Conservation (phyloP, 2,888 invertebrate genomes). For the Archaeoteleia sp. region DNA sequence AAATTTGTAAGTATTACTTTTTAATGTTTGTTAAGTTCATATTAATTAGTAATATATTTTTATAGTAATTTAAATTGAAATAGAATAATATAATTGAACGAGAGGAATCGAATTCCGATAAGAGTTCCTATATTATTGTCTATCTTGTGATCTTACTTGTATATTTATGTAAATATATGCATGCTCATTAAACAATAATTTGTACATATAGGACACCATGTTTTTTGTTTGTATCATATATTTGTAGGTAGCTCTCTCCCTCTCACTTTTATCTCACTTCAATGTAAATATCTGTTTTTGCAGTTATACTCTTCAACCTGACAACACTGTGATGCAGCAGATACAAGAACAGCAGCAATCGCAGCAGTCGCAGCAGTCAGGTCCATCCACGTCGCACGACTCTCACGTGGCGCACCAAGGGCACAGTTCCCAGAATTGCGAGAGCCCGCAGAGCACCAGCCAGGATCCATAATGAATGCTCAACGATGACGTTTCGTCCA, state of each 20-base stretch:
- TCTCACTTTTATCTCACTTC: neutral
- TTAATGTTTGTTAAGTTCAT: too few species aligned
- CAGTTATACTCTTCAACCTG: constrained; percentile 47
- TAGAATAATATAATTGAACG: too few species aligned
- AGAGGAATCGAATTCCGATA: too few species aligned
- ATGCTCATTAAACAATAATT: too few species aligned
- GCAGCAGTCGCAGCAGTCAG: constrained; percentile 54
- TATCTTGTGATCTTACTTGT: too few species aligned
- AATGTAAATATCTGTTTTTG: constrained; percentile 20
- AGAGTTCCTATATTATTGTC: too few species aligned
- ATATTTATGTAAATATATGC: too few species aligned
- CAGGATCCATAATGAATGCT: constrained; percentile 73
- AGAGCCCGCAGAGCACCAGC: constrained; percentile 66
- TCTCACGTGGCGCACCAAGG: constrained; percentile 56
- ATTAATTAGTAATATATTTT: too few species aligned
- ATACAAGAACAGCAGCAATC: constrained; percentile 52
- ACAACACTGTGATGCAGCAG: constrained; percentile 53
- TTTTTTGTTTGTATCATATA: too few species aligned
- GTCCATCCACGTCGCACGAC: constrained; percentile 58
- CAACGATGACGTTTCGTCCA: constrained; percentile 52
- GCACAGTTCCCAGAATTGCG: constrained; percentile 65
- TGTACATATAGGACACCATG: too few species aligned
- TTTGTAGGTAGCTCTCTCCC: neutral
- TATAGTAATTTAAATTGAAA: too few species aligned
- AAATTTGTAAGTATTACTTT: too few species aligned